phyloP scores from a whole-genome alignment of 2,888 invertebrate species.

The Dioctria linearis region DNA sequence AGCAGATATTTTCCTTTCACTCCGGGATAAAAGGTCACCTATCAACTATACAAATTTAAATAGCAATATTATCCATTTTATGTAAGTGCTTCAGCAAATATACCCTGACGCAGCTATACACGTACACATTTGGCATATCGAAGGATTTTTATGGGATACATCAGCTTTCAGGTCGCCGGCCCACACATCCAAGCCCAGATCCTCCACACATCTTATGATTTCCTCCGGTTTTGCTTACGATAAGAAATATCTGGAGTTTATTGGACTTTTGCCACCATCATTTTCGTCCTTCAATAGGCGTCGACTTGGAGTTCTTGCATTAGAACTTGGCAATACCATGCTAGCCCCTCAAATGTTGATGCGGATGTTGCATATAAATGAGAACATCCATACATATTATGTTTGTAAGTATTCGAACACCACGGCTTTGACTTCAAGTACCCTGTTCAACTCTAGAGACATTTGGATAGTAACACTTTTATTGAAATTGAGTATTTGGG shows the following conservation, averaged over 20 bases:
- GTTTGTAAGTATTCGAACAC: constrained; percentile 23
- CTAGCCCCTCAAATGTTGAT: constrained; percentile 7
- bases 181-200: too few relatives aligned
- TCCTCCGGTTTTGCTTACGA: constrained; percentile 36
- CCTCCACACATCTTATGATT: constrained; percentile 5
- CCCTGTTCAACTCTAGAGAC: constrained; percentile 28
- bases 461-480: constrained; percentile 32
- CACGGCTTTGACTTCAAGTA: constrained; percentile 14
- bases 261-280: constrained; percentile 37
- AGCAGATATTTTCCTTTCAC: too few relatives aligned
- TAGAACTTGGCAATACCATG: neutral
- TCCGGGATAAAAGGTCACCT: too few relatives aligned
- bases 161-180: too few relatives aligned
- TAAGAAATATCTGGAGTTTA: constrained; percentile 43
- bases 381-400: neutral
- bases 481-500: constrained; percentile 33
- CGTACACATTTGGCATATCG: too few relatives aligned
- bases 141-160: too few relatives aligned
- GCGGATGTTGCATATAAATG: constrained; percentile 6
- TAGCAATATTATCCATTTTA: too few relatives aligned
- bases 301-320: constrained; percentile 8
- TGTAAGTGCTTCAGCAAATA: too few relatives aligned
- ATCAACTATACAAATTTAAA: too few relatives aligned
- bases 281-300: constrained; percentile 13
- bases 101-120: too few relatives aligned